A percentile compares a stretch with the other conserved stretches of the same genome.
These are phyloP conservation scores for Sanderia malayensis DNA, from an alignment of 30 jellyfish, hydroid and myxozoan genomes.

Conservation along the genomic window DNA sequence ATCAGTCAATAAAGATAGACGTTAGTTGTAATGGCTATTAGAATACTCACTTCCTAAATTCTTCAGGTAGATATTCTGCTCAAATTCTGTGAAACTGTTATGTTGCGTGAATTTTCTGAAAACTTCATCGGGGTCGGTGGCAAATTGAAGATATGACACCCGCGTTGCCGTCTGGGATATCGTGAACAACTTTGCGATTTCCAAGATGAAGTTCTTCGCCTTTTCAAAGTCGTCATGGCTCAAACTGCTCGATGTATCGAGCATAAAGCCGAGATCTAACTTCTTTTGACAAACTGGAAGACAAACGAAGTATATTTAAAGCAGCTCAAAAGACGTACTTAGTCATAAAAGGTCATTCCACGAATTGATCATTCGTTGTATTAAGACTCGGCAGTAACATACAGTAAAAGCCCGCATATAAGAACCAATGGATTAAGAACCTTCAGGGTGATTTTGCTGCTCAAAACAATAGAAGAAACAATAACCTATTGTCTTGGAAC, in stretches of 20 bases:
- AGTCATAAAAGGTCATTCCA: too few relatives aligned
- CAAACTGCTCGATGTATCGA: conserved; percentile 67
- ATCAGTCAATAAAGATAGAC: too few relatives aligned
- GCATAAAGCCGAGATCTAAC: conserved; percentile 80
- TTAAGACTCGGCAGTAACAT: too few relatives aligned
- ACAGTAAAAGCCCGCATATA: too few relatives aligned
- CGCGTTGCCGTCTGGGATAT: conserved; percentile 61
- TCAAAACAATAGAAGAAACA: too few relatives aligned
- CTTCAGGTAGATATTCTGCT: not conserved
- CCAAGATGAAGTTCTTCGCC: conserved; percentile 69
- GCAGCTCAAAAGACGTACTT: too few relatives aligned
- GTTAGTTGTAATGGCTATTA: too few relatives aligned
- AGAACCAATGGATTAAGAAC: too few relatives aligned
- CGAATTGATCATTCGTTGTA: too few relatives aligned
- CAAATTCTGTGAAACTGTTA: conserved; percentile 10
- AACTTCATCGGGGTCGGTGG: conserved; percentile 53
- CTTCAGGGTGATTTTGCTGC: too few relatives aligned
- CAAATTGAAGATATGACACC: conserved; percentile 62
- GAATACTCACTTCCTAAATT: not conserved
- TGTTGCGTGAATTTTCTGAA: conserved; percentile 45
- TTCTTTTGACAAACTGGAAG: conserved; percentile 59
- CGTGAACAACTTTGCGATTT: conserved; percentile 57
- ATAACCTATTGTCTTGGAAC: too few relatives aligned
- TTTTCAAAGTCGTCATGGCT: conserved; percentile 24
- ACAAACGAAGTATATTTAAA: too few relatives aligned